Evolutionary conservation across 2,113 vertebrate species (phyloP).

Genomic region (Herpetotheres cachinnans): DNA sequence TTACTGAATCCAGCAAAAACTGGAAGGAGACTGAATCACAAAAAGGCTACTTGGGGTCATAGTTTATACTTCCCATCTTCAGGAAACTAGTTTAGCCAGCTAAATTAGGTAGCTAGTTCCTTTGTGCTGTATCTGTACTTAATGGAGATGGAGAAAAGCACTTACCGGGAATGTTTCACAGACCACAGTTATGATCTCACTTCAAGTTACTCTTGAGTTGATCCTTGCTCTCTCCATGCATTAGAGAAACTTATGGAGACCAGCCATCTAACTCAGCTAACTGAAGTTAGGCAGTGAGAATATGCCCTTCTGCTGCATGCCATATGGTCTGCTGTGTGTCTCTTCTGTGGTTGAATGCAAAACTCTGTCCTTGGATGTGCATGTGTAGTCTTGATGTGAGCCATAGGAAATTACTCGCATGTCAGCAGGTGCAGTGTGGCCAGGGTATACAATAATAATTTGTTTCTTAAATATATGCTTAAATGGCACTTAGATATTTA

Average conservation of each 20-base stretch:
- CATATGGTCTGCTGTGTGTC: fast-evolving
- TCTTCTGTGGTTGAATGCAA: not conserved
- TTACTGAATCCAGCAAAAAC: not conserved
- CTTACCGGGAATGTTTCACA: not conserved
- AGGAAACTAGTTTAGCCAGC: not conserved
- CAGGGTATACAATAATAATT: too few relatives aligned
- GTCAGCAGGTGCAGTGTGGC: not conserved
- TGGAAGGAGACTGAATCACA: not conserved
- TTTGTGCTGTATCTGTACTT: not conserved
- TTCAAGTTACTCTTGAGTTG: not conserved
- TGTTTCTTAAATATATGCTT: not conserved
- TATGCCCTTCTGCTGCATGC: not conserved
- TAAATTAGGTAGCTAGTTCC: not conserved
- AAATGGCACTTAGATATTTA: not conserved
- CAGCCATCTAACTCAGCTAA: not conserved
- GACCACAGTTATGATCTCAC: not conserved
- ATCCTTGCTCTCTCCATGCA: not conserved
- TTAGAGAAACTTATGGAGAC: not conserved
- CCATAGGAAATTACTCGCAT: not conserved
- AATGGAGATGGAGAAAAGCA: not conserved
- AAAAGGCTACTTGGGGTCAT: not conserved
- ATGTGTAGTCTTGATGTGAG: not conserved
- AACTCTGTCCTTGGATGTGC: not conserved
- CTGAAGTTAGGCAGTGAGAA: not conserved
- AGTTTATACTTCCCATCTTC: not conserved